Evolutionary conservation across 2,888 invertebrate species (phyloP), one percentile per base, ranked within the genome.

Genomic region (Drosophila anceps): DNA sequence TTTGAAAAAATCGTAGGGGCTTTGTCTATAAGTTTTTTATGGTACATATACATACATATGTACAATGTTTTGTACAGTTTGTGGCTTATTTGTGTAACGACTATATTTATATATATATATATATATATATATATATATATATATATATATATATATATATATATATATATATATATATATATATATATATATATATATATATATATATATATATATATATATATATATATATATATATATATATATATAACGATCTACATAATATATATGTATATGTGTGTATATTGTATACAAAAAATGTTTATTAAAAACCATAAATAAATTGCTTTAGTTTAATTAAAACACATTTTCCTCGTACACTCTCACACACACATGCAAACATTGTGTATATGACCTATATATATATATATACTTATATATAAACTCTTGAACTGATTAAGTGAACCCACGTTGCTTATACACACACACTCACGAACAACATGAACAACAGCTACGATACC

Each of bases 1-100:
- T 43, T 48, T 33, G 43, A 46, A 58, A 68, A 71, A 69, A 50
- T 69, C 65, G 31, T 54, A 33, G 62, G 39, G 59, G 24, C 73
- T 79, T 79, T 69, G 82, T 73, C 79, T 67, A 87, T 84, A 89
- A 74, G 79, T 87, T 87, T 86, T 85, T 75, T 85, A 70, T 79
- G 63, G 71, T 77, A 70, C 68, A 64, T 55, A 31, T 50, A 33
- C 31, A 50, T 53, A 53, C 31, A 50, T 53, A 53, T 54, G 69
- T 69, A 79, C 69, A 64, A 76, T 79, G 73, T 79, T 51, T 79
- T 81, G 80, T 82, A 81, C 81, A 81, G 81, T 82, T 88, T 85
- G 90, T 86, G 90, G 90, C 86, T 86, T 86, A 88, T 85, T 86
- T 86, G 83, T 86, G 86, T 86, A 87, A 88, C 69, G 88, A 82